A percentile compares a stretch with the other conserved stretches of the same genome.
Evolutionary conservation across 2,888 invertebrate species (phyloP).

Genomic region (Chloromyia formosa): DNA sequence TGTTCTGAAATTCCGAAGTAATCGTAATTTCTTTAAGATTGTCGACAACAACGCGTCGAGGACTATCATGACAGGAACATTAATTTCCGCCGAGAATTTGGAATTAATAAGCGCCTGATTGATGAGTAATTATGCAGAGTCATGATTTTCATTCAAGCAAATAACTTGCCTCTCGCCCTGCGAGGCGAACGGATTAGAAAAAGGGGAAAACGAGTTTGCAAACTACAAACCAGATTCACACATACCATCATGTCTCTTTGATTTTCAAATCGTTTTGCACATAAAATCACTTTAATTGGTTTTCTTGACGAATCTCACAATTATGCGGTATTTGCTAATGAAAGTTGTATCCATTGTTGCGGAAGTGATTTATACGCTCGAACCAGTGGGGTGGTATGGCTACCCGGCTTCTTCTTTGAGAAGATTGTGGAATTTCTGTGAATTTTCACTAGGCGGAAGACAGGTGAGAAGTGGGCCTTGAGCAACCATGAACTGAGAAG

Average conservation of each 20-base stretch:
- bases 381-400: no score
- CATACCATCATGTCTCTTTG: not conserved
- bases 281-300: conserved; percentile 4
- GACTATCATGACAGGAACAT: not conserved
- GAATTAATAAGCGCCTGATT: conserved; percentile 23
- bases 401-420: no score
- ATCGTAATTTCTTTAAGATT: no score
- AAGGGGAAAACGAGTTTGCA: not conserved
- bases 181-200: not conserved
- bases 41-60: no score
- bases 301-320: conserved; percentile 2
- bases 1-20: no score
- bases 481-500: no score
- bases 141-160: not conserved
- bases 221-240: not conserved
- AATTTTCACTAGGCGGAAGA: no score
- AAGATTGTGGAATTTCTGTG: no score
- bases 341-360: not conserved
- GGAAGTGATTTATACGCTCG: not conserved
- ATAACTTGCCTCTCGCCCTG: not conserved
- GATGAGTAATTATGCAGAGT: conserved; percentile 29
- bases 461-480: no score
- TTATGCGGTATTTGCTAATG: conserved; percentile 4
- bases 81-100: conserved; percentile 3
- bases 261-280: not conserved